A percentile compares a stretch with the other conserved stretches of the same genome.
These are phyloP conservation scores for Benitochromis conjunctus DNA, from an alignment of 2,113 vertebrate genomes.

Conservation along the genomic window DNA sequence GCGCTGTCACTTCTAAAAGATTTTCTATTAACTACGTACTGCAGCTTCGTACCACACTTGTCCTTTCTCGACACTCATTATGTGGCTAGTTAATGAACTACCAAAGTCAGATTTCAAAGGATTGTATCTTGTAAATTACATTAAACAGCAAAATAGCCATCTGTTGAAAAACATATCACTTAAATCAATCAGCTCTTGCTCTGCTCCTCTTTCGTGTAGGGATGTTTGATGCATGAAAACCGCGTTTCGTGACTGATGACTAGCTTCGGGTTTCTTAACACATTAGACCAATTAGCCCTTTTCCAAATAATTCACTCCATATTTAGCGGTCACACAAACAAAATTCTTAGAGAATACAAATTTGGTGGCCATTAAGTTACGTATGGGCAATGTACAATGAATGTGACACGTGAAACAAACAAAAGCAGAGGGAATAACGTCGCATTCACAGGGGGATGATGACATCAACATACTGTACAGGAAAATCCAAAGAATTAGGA, in stretches of 20 bases:
- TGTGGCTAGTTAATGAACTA: constrained; percentile 33
- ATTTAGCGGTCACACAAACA: not conserved
- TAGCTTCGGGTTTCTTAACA: not conserved
- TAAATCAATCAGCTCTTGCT: not conserved
- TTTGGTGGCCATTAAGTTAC: not conserved
- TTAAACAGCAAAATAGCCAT: constrained; percentile 17
- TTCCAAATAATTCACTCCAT: not conserved
- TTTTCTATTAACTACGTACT: constrained; percentile 37
- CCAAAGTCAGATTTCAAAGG: constrained; percentile 25
- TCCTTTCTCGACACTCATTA: constrained; percentile 29
- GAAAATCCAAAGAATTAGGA: not conserved
- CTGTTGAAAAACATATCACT: constrained; percentile 36
- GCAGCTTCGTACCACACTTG: constrained; percentile 10
- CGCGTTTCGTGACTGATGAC: not conserved
- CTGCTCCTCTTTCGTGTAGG: not conserved
- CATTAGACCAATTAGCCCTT: not conserved
- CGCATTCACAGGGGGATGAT: not conserved
- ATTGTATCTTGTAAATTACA: constrained; percentile 3
- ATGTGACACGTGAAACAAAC: not conserved
- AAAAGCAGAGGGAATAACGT: not conserved
- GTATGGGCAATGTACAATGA: not conserved
- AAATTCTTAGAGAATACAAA: not conserved
- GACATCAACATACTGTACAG: not conserved
- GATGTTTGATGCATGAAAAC: not conserved
- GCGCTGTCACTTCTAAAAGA: constrained; percentile 28